Evolutionary conservation across 2,113 vertebrate species (phyloP), one percentile per base, ranked within the genome.

Genomic region (Atractosteus spatula): DNA sequence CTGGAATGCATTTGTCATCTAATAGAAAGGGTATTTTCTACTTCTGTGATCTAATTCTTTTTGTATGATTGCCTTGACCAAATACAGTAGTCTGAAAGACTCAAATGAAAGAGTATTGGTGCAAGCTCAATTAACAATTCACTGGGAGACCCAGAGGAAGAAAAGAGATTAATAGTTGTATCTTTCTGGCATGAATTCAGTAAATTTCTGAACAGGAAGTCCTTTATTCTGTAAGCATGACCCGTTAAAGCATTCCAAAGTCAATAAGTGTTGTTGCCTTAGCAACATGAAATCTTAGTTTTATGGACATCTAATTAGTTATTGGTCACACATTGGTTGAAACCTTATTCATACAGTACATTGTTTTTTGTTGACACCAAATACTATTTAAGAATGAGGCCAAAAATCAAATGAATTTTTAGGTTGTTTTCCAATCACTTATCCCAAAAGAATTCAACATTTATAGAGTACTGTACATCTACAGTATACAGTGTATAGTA

Each of bases 141-240:
- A 14, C 62, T 43, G 61, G 2, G 57, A 29, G 57, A 10, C 42
- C 41, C 57, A 62, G 57, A 4, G 17, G 55, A 59, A 62, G 44
- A 67, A 43, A 41, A 13, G 8, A 69, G 45, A 44, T 2, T 13
- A 63, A 41, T 8, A 47, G 45, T 63, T 3, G 45, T 66, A 51
- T 45, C 77, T 77, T 76, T 81, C 79, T 88, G 85, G 78, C 79
- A 80, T 82, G 73, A 71, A 68, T 82, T 84, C 79, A 84, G 75
- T 81, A 76, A 80, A 62, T 17, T 74, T 75, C 80, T 78, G 76
- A 75, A 87, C 86, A 86, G 73, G 74, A 88, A 81, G 55, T 72
- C 67, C 82, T 89, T 87, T 90, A 85, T 85, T 17, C 81, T 85
- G 74, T 85, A 77, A 82, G 87, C 79, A 76, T 71, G 71, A 74